Conservation (phyloP, 2,888 invertebrate genomes). For the Synergus japonicus region DNA sequence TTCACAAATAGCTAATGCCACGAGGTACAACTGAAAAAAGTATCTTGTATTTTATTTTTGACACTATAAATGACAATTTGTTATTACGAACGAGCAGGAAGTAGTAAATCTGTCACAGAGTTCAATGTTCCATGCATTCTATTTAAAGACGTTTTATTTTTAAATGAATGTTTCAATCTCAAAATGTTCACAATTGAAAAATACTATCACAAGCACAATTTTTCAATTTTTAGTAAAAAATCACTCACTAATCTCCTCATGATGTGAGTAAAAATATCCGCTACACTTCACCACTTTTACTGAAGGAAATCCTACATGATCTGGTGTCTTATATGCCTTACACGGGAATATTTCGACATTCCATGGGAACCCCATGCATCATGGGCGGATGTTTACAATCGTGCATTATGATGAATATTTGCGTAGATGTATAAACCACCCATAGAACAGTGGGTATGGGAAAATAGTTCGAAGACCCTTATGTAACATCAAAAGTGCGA, state of each 20-base stretch:
- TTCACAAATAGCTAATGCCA: constrained; percentile 56
- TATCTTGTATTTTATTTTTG: background rate
- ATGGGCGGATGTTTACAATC: constrained; percentile 67
- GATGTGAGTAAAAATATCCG: constrained; percentile 45
- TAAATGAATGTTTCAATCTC: background rate
- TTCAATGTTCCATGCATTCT: background rate
- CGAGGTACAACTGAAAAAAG: constrained; percentile 61
- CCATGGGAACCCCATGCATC: constrained; percentile 63
- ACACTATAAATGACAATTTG: background rate
- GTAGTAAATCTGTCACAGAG: background rate
- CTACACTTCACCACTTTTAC: constrained; percentile 37
- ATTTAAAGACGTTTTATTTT: background rate
- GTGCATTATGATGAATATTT: constrained; percentile 57
- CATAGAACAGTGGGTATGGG: constrained; percentile 58
- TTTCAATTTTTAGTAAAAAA: background rate
- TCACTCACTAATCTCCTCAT: constrained; percentile 64
- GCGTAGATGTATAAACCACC: constrained; percentile 49
- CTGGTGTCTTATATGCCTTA: constrained; percentile 59
- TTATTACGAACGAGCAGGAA: background rate
- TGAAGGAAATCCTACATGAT: constrained; percentile 48
- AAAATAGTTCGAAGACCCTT: constrained; percentile 57
- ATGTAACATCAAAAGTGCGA: constrained; percentile 62
- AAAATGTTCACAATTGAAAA: background rate
- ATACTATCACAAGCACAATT: background rate
- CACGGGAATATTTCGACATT: constrained; percentile 61